Evolutionary conservation across 2,113 vertebrate genomes (phyloP).

Genomic region (Neomonachus schauinslandi): DNA sequence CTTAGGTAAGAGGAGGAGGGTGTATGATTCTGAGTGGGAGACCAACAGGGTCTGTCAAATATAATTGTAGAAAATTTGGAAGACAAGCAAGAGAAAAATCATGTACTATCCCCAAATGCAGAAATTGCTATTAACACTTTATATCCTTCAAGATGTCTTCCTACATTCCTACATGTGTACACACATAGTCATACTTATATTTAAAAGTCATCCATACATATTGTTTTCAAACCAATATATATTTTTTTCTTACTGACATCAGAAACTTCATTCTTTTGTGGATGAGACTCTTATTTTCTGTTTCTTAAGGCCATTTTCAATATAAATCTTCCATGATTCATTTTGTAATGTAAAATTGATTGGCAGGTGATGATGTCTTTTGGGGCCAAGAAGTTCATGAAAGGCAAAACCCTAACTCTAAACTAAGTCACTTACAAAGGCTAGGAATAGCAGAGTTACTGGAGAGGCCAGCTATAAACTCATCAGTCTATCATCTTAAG

Average conservation of each 20-base stretch:
- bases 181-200: neutral
- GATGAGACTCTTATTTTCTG: neutral
- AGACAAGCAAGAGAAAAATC: neutral
- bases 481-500: neutral
- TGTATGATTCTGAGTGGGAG: neutral
- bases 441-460: neutral
- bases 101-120: neutral
- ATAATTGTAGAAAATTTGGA: neutral
- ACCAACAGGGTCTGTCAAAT: neutral
- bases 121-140: neutral
- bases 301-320: conserved; percentile 44
- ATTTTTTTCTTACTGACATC: neutral
- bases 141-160: neutral
- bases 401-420: neutral
- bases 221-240: neutral
- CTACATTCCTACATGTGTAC: neutral
- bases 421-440: neutral
- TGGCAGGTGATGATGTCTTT: conserved; percentile 6
- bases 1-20: neutral
- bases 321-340: neutral
- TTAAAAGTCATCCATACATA: neutral
- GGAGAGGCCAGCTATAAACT: neutral
- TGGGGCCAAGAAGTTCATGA: neutral
- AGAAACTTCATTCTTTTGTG: neutral
- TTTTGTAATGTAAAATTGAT: neutral